Base-by-base conservation (phyloP, 2,797 vertebrate species). In the Anisognathus igniventris region DNA sequence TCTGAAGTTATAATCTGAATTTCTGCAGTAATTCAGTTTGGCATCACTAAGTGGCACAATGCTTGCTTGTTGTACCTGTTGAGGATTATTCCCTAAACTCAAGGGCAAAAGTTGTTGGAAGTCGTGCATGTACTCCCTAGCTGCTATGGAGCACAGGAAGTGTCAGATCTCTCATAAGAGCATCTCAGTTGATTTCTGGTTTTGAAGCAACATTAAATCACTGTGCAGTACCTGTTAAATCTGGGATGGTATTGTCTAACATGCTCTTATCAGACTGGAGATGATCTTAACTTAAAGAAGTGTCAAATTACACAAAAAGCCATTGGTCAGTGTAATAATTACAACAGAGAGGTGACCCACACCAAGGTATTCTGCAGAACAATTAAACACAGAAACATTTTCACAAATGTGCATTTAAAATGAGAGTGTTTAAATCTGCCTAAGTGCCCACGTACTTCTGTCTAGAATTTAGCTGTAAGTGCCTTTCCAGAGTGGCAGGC, bases 21-120 rank as follows among this genome's bases (percentile, higher is more conserved):
- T 87, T 75, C 28, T 80, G 27, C 72, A 72, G 27, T 72, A 71
- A 76, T 87, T 94, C 70, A 13, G 19, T 82, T 66, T 93, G 72
- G 15, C 44, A 31, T 73, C 74, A 24, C 20, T 50, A 53, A 74
- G 25, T 47, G 33, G 17, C 35, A 31, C 33, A 64, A 12, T n/a
- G 14, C 40, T 74, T 82, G 14, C 54, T 81, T 73, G 14, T 81
- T 73, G 14, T 72, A 37, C 31, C 21, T 27, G 8, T 89, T 70
- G 25, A 71, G 25, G 35, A 44, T 86, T 70, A 64, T 76, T 93
- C n/a, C 33, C 40, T 53, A 56, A 87, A 57, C 14, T 61, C 10
- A 51, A 74, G 25, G 33, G 35, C 1, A 4, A 42, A 50, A 72
- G 8, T 14, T 80, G 22, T 33, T 66, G 35, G 11, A 83, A 74